A percentile compares a stretch with the other conserved stretches of the same genome.
Conservation (phyloP, 2,113 vertebrate genomes). For the Platysternon megacephalum region DNA sequence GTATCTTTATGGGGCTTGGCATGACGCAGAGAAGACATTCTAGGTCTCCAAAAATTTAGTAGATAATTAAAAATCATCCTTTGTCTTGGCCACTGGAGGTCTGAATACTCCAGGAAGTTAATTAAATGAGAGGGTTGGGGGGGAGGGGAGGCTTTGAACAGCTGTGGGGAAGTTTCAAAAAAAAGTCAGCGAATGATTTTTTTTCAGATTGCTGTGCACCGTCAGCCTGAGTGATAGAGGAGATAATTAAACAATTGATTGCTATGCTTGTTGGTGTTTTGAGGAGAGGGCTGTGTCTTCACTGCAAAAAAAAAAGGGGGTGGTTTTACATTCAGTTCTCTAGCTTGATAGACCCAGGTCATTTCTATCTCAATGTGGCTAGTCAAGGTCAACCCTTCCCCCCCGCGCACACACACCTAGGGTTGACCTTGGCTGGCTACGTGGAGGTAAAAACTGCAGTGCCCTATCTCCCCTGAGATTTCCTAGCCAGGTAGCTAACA, state of each 20-base stretch:
- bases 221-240: neutral
- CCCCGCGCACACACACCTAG: neutral
- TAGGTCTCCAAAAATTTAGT: neutral
- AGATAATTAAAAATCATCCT: neutral
- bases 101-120: neutral
- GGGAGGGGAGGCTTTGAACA: neutral
- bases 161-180: neutral
- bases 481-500: neutral
- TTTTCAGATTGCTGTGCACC: neutral
- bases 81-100: neutral
- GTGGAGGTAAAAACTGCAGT: constrained; percentile 7
- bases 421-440: neutral
- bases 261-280: neutral
- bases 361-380: neutral
- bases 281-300: neutral
- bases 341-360: neutral
- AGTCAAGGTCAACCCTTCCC: neutral
- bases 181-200: neutral
- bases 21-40: neutral
- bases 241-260: neutral
- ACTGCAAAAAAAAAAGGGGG: neutral
- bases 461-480: neutral
- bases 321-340: neutral
- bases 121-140: neutral
- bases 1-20: neutral